Evolutionary conservation across 2,888 invertebrate species (phyloP), one percentile per base, ranked within the genome.

Genomic region (Lucinisca nassula): DNA sequence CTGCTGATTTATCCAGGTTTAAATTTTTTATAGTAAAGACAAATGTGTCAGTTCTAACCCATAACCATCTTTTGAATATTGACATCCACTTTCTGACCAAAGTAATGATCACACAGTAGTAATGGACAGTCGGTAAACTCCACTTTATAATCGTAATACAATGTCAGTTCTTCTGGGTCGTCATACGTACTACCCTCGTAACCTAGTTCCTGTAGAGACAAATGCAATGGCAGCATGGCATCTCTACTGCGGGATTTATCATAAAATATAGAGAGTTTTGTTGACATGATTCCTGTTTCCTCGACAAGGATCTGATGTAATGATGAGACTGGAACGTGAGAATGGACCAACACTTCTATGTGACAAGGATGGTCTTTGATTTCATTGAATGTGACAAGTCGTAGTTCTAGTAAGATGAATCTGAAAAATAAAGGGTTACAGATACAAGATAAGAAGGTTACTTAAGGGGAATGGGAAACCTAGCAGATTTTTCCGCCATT

Each of bases 101-200:
- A 95, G 83, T 95, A 96, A 87, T 95, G 94, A 85, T 96, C 96
- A 92, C 95, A 95, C 78, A 95, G 81, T 8, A 96, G 87, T 21
- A 96, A 79, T 10, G 96, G 95, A 82, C 96, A 96, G 81, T 95
- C 94, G 3, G 88, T 94, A 82, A 95, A 95, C 84, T 95, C 95
- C 21, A 95, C 94, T 75, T 93, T 93, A 79, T 95, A 96, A 79
- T 96, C 96, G 83, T 96, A 96, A 86, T 91, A 95, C 67, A 96
- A 84, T 0, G 92, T 82, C 17, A 94, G 70, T 81, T 95, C 94
- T 49, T 94, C 93, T 0, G 95, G 95, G 51, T 92, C 90, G 38
- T 95, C 93, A 58, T 89, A 88, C 8, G 91, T 89, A 24, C 93
- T 94, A 0, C 95, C 95, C 32, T 85, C 85, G 76, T 92, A 95